phyloP scores from a whole-genome alignment of 2,113 vertebrate genomes.

The Tachuris rubrigastra region DNA sequence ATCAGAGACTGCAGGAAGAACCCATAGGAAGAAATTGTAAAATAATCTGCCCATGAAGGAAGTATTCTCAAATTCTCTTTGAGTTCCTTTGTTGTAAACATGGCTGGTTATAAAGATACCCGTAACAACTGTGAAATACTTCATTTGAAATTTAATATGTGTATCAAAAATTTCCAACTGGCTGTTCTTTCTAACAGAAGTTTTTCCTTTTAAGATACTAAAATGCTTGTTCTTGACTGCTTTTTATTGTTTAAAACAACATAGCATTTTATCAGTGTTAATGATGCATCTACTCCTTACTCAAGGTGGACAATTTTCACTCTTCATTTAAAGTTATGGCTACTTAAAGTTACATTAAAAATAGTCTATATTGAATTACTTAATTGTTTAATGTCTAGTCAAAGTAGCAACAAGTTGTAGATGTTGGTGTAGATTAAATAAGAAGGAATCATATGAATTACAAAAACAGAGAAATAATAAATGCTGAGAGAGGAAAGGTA shows the following conservation, averaged over 20 bases:
- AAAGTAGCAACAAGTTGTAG: neutral
- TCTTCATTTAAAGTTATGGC: neutral
- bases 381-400: neutral
- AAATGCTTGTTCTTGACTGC: neutral
- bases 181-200: neutral
- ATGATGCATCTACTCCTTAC: neutral
- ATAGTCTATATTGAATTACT: neutral
- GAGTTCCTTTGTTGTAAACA: neutral
- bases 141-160: neutral
- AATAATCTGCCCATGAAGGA: neutral
- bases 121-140: neutral
- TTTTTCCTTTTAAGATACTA: neutral
- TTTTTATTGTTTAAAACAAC: neutral
- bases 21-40: neutral
- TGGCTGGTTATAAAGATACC: neutral
- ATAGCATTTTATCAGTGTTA: neutral
- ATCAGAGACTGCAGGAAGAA: neutral
- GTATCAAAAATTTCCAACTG: neutral
- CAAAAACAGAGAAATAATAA: neutral
- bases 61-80: neutral
- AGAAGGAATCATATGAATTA: neutral
- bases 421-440: neutral
- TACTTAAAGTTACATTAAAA: neutral
- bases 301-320: neutral
- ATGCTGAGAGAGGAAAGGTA: neutral